Conservation (phyloP, 2,113 vertebrate genomes). For the Pachyramphus minor region DNA sequence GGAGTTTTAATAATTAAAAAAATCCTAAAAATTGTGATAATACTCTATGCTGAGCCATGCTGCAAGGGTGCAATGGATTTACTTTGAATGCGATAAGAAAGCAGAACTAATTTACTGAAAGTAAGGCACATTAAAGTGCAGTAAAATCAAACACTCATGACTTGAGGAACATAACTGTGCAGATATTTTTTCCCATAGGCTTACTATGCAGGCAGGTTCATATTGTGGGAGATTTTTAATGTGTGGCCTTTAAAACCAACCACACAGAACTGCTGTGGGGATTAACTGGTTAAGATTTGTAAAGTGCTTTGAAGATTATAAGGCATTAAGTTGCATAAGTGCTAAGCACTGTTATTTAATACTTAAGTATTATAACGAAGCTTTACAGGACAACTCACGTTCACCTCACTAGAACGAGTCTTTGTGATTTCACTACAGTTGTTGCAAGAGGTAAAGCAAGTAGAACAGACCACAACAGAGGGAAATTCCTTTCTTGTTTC, state of each 20-base stretch:
- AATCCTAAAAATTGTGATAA: not conserved
- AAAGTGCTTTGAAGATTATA: constrained; percentile 55
- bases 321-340: constrained; percentile 46
- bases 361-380: not conserved
- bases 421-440: not conserved
- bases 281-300: constrained; percentile 44
- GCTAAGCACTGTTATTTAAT: constrained; percentile 56
- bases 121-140: not conserved
- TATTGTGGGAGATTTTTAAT: not conserved
- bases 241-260: not conserved
- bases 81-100: not conserved
- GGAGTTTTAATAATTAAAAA: not conserved
- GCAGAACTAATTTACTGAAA: not conserved
- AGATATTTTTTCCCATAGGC: not conserved
- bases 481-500: not conserved
- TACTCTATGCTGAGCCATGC: not conserved
- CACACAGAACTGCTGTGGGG: not conserved
- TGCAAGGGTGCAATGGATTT: not conserved
- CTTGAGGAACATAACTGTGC: not conserved
- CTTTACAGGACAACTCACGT: not conserved
- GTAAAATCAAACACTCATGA: not conserved
- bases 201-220: not conserved
- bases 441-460: not conserved
- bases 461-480: not conserved
- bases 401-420: not conserved